A percentile compares a stretch with the other conserved stretches of the same genome.
phyloP scores from a whole-genome alignment of 2,888 invertebrate species.

The Orchesella flavescens region DNA sequence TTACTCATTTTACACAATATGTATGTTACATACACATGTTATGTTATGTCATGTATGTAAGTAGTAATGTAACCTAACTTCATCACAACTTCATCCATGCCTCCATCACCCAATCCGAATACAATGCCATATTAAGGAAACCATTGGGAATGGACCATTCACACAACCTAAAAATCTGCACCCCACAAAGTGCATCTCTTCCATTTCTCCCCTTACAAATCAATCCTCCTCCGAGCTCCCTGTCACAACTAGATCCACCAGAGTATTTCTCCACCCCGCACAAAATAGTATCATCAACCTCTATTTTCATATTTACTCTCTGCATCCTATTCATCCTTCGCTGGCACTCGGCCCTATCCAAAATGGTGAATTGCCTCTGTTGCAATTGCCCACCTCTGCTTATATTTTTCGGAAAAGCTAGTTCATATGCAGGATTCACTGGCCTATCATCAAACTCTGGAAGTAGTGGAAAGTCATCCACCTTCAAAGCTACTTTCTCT shows the following conservation, averaged over 20 bases:
- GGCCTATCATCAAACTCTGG: background rate
- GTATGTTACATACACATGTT: too few relatives aligned
- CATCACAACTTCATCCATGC: too few relatives aligned
- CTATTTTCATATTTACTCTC: background rate
- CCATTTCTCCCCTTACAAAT: slow-evolving; percentile 18
- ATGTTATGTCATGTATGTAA: too few relatives aligned
- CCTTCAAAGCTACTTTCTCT: background rate
- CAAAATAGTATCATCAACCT: background rate
- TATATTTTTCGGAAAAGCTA: background rate
- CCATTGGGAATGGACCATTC: too few relatives aligned
- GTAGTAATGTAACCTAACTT: too few relatives aligned
- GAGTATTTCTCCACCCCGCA: slow-evolving; percentile 38
- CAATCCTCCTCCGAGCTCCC: slow-evolving; percentile 24
- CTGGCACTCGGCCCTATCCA: slow-evolving; percentile 17
- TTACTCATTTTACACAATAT: too few relatives aligned
- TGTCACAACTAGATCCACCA: slow-evolving; percentile 21
- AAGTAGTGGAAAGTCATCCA: background rate
- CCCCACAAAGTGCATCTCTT: too few relatives aligned
- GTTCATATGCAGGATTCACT: background rate
- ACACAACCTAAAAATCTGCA: too few relatives aligned
- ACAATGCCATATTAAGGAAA: too few relatives aligned
- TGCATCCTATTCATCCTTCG: slow-evolving; percentile 9
- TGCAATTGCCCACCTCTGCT: background rate
- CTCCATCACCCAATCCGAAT: too few relatives aligned
- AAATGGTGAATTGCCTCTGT: slow-evolving; percentile 2